phyloP scores from a whole-genome alignment of 1,140 invertebrate genomes.

The Eubasilissa regina region DNA sequence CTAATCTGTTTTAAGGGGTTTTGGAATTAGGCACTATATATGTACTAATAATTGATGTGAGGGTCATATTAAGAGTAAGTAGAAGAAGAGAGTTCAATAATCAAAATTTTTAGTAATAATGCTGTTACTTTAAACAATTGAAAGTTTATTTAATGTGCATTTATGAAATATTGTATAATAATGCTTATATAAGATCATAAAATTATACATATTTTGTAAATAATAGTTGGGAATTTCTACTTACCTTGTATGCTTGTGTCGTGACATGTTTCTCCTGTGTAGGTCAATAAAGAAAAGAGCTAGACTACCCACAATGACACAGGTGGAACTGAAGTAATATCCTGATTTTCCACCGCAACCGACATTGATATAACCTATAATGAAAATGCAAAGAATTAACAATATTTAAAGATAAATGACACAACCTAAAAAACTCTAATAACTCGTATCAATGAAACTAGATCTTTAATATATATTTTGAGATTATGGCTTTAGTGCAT shows the following conservation, averaged over 20 bases:
- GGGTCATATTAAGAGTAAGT: background rate
- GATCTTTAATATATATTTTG: too few relatives aligned
- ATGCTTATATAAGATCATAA: too few relatives aligned
- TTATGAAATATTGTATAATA: too few relatives aligned
- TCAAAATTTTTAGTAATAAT: too few relatives aligned
- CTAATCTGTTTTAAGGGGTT: too few relatives aligned
- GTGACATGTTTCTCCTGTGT: slow-evolving; percentile 79
- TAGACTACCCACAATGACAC: slow-evolving; percentile 82
- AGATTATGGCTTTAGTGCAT: too few relatives aligned
- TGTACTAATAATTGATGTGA: background rate
- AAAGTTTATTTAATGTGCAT: too few relatives aligned
- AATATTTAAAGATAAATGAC: background rate
- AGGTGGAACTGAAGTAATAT: slow-evolving; percentile 87
- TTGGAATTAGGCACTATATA: too few relatives aligned
- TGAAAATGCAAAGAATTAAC: background rate
- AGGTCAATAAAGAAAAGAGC: slow-evolving; percentile 87
- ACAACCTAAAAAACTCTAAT: background rate
- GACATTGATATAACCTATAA: slow-evolving; percentile 84
- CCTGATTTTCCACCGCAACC: slow-evolving; percentile 82
- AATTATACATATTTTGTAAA: too few relatives aligned
- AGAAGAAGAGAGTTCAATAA: slow-evolving; percentile 3
- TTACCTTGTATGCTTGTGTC: slow-evolving; percentile 79
- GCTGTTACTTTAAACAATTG: too few relatives aligned
- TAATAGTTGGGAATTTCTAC: background rate
- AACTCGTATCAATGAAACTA: too few relatives aligned